phyloP scores from a whole-genome alignment of 2,888 invertebrate species.

The Clepsis dumicolana region DNA sequence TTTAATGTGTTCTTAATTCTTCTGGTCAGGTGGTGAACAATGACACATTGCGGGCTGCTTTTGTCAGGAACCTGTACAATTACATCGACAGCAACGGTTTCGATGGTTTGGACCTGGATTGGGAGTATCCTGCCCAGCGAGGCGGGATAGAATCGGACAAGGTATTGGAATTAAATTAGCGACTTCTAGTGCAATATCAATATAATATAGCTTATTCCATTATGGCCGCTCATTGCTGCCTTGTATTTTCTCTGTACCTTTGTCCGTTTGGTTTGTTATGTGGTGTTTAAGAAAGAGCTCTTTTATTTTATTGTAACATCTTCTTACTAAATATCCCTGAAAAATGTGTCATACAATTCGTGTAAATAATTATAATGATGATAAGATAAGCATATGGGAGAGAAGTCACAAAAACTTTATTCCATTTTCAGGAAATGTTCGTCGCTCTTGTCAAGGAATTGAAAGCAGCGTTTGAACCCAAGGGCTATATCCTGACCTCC shows the following conservation, averaged over 20 bases:
- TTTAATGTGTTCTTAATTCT: background rate
- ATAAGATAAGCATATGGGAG: no score
- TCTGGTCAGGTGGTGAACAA: conserved; percentile 44
- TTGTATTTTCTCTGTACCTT: no score
- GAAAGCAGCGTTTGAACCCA: conserved; percentile 74
- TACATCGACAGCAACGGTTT: conserved; percentile 71
- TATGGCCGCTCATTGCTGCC: no score
- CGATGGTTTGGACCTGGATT: conserved; percentile 88
- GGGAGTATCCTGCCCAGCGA: conserved; percentile 86
- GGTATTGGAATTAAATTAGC: conserved; percentile 4
- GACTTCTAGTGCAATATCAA: no score
- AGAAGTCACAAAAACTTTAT: no score
- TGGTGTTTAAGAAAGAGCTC: no score
- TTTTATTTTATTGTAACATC: no score
- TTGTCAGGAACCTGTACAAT: conserved; percentile 60
- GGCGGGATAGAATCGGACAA: conserved; percentile 62
- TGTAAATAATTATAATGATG: no score
- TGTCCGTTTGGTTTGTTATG: no score
- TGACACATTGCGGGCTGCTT: conserved; percentile 47
- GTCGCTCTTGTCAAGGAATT: conserved; percentile 74
- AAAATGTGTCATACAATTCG: no score
- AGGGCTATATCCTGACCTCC: conserved; percentile 82
- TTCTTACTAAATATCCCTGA: no score
- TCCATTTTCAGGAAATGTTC: conserved; percentile 60
- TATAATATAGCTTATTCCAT: no score